Conservation (phyloP, 2,888 invertebrate species). For the Copidosoma aretas region DNA sequence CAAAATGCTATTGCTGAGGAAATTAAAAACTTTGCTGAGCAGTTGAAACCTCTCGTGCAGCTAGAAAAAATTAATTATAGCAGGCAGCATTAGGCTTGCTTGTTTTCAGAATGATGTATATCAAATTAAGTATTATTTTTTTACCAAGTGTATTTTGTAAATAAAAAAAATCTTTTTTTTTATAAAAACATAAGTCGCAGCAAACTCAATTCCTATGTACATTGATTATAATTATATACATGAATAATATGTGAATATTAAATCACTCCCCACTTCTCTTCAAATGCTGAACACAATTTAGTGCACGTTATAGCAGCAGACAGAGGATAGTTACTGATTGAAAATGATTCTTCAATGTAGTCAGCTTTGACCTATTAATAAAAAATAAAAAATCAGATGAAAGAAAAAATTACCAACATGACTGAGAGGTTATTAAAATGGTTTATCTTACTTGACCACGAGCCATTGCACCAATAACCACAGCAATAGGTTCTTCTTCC, state of each 20-base stretch:
- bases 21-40: constrained; percentile 94
- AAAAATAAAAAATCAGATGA: constrained; percentile 1
- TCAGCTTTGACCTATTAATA: constrained; percentile 71
- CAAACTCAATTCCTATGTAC: too few relatives aligned
- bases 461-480: constrained; percentile 97
- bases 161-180: background rate
- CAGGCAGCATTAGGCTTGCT: constrained; percentile 57
- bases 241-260: constrained; percentile 32
- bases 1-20: constrained; percentile 96
- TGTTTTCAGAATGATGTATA: too few relatives aligned
- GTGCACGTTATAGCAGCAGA: constrained; percentile 96
- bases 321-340: constrained; percentile 95
- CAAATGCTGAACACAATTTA: constrained; percentile 93
- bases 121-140: too few relatives aligned
- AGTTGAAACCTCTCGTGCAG: constrained; percentile 88
- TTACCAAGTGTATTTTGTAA: too few relatives aligned
- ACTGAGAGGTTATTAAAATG: background rate
- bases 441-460: constrained; percentile 79
- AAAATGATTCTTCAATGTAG: constrained; percentile 88
- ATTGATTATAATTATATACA: background rate
- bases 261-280: constrained; percentile 85
- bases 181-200: background rate
- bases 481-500: constrained; percentile 80
- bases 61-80: constrained; percentile 93
- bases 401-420: background rate